Conservation (phyloP, 2,113 vertebrate genomes). For the Merops nubicus region DNA sequence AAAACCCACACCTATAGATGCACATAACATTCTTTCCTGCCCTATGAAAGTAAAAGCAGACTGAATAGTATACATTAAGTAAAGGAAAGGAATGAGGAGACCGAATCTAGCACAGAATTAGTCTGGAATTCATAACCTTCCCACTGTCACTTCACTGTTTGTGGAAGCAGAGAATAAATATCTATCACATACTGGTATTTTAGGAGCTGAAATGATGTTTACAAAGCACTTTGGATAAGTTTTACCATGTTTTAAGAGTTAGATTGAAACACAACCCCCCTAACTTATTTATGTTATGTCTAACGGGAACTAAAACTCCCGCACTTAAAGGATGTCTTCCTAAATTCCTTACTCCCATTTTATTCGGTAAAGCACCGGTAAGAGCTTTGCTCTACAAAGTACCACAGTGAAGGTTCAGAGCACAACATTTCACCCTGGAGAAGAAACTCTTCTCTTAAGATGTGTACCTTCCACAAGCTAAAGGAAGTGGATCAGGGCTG, state of each 20-base stretch:
- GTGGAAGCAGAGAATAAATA: background rate
- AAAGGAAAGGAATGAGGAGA: background rate
- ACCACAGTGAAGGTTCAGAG: background rate
- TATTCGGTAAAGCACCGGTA: background rate
- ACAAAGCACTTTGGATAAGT: background rate
- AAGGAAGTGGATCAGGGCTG: background rate
- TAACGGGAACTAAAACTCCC: background rate
- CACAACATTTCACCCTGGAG: background rate
- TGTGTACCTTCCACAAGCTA: background rate
- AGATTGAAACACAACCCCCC: background rate
- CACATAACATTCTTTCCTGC: background rate
- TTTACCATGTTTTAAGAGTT: background rate
- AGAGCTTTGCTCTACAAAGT: background rate
- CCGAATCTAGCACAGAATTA: background rate
- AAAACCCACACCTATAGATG: background rate
- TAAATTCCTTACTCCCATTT: background rate
- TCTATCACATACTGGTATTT: background rate
- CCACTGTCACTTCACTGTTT: background rate
- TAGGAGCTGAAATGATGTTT: background rate
- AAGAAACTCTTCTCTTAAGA: background rate
- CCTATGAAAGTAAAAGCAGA: background rate
- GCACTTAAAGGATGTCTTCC: background rate
- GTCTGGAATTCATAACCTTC: background rate
- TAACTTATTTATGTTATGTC: background rate
- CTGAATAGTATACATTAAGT: background rate